Evolutionary conservation across 1,140 invertebrate genomes (phyloP), one percentile per base, ranked within the genome.

Genomic region (Procambarus clarkii): DNA sequence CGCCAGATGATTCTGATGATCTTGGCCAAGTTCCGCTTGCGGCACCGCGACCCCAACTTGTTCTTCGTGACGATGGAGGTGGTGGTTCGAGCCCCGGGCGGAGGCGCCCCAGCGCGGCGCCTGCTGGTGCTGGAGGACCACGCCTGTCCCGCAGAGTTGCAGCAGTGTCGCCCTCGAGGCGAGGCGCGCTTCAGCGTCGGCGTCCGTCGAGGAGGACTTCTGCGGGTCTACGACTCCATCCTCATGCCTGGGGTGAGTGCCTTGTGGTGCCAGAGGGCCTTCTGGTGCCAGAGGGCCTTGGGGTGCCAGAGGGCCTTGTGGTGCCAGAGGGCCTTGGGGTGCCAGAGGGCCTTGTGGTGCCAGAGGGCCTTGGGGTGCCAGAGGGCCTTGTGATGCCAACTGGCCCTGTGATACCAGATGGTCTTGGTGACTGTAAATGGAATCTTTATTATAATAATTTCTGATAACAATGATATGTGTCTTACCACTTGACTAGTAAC

Each of bases 1-100:
- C 96, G 97, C 93, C 97, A 98, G 95, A 96, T 98, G 77, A 97
- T 98, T 7, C 94, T 96, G 82, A 97, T 97, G 85, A 95, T 98
- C n/a, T 95, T 98, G 86, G 96, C 97, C 94, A 98, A 98, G 95
- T 98, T 97, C 93, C 96, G 97, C 93, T 98, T 98, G 97, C 96
- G 97, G 93, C 98, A 98, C 94, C 96, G 98, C 46, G 98, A 98
- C 94, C 97, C 98, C 0, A 96, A 97, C 93, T 95, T 98, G 11
- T 98, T 98, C 95, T 98, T 97, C 94, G 95, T 98, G 24, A 98
- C 97, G 91, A 98, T 98, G 97, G 98, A 98, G 95, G 97, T 98
- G 48, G 97, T 97, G 2, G 97, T 98, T 24, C 92, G 93, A 96
- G 93, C 87, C 45, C 91, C 92, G 21, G 89, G 83, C 4, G 89